phyloP scores from a whole-genome alignment of 2,113 vertebrate genomes.

The Poicephalus meyeri region DNA sequence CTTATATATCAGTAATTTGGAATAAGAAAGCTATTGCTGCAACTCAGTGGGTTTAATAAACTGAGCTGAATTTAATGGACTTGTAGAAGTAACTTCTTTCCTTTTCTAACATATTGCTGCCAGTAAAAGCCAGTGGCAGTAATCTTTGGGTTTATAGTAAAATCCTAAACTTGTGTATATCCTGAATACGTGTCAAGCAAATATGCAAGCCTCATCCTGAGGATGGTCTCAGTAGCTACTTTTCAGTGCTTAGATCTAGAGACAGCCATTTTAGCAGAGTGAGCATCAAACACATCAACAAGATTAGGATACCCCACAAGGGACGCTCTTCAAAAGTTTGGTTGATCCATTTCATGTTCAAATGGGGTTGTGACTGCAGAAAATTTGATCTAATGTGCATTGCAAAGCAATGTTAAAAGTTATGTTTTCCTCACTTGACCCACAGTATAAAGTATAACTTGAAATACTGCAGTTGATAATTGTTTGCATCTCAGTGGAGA shows the following conservation, averaged over 20 bases:
- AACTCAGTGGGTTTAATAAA: background rate
- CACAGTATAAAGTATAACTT: background rate
- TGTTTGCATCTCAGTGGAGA: background rate
- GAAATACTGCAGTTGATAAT: background rate
- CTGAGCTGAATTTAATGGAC: background rate
- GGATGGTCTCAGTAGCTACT: background rate
- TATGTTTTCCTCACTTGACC: background rate
- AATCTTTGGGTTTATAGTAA: background rate
- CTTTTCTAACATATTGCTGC: background rate
- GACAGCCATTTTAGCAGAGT: background rate
- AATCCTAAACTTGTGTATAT: background rate
- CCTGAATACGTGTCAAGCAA: background rate
- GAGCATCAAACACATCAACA: background rate
- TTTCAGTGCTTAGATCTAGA: background rate
- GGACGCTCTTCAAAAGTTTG: background rate
- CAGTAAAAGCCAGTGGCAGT: background rate
- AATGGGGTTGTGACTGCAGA: background rate
- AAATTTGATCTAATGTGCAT: background rate
- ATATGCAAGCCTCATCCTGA: background rate
- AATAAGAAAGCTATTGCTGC: background rate
- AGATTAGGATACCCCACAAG: background rate
- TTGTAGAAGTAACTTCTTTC: background rate
- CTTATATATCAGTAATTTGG: background rate
- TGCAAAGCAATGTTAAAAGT: background rate
- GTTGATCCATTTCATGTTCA: background rate